Evolutionary conservation across 2,113 vertebrate genomes (phyloP).

Genomic region (Calyptomena viridis): DNA sequence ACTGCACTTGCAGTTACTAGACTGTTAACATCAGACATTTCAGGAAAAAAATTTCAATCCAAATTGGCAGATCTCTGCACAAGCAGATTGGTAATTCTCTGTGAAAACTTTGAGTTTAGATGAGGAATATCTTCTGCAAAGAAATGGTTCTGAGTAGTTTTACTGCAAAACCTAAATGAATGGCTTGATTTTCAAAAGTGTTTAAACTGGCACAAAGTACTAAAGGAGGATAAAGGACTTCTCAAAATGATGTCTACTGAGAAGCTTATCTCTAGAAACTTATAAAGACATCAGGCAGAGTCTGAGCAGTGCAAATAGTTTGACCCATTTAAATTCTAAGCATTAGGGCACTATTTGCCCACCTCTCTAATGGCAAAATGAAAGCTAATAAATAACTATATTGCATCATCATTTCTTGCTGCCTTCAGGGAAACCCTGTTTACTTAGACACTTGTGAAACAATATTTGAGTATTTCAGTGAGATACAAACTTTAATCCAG

Average conservation of each 20-base stretch:
- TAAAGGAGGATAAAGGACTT: not conserved
- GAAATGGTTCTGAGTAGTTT: not conserved
- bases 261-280: not conserved
- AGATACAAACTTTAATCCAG: not conserved
- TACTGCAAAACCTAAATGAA: not conserved
- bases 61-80: not conserved
- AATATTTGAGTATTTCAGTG: constrained; percentile 17
- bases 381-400: constrained; percentile 56
- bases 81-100: not conserved
- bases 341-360: constrained; percentile 22
- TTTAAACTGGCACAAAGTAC: not conserved
- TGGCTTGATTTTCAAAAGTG: not conserved
- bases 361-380: not conserved
- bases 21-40: not conserved
- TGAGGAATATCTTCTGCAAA: not conserved
- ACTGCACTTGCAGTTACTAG: not conserved
- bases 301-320: not conserved
- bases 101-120: not conserved
- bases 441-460: constrained; percentile 6
- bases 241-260: not conserved
- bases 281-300: not conserved
- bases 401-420: constrained; percentile 26
- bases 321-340: not conserved
- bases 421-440: not conserved
- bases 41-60: not conserved